Base-by-base conservation (phyloP, 2,797 vertebrate species). In the Tachyglossus aculeatus region DNA sequence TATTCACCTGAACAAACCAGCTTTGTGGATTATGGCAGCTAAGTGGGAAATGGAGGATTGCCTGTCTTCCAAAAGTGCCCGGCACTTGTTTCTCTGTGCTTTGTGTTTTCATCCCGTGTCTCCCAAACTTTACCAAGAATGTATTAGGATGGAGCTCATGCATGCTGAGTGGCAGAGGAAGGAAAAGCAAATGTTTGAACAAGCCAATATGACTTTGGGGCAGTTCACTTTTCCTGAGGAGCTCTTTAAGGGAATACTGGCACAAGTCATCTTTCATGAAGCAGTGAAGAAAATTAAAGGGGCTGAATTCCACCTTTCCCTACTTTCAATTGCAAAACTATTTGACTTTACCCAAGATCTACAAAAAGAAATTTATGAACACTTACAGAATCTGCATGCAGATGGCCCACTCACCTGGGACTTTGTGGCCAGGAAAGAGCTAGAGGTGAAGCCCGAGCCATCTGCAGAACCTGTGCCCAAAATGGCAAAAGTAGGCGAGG, bases 81-180 rank as follows among this genome's bases (percentile, higher is more conserved):
- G 98, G 67, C 96, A 95, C n/a, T 86, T 99, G 47, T 99, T 99
- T 79, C 94, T 99, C 48, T 94, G 98, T 34, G 96, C 96, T 13
- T 74, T 99, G 56, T 96, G 98, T 56, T 99, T 99, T 87, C 96
- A 99, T 83, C 97, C 98, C 1, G 90, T 96, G 38, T 95, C 92
- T 77, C 84, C 94, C n/a, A 99, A 99, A 80, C 89, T 99, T 61
- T 97, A 96, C 71, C 96, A 97, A 87, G 98, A 99, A 90, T 99
- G 99, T 87, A 99, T 99, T 82, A 95, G 98, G 41, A 98, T 99
- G 98, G 98, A 99, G 85, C 89, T 99, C 80, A 93, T 99, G 94
- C 88, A 98, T 21, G 94, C 94, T 34, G 97, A 99, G 86, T 99
- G 97, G 77, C 90, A 97, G 81, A 95, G 94, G 81, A 97, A 94